phyloP scores from a whole-genome alignment of 2,888 invertebrate genomes.

The Tanytarsus gracilentus region DNA sequence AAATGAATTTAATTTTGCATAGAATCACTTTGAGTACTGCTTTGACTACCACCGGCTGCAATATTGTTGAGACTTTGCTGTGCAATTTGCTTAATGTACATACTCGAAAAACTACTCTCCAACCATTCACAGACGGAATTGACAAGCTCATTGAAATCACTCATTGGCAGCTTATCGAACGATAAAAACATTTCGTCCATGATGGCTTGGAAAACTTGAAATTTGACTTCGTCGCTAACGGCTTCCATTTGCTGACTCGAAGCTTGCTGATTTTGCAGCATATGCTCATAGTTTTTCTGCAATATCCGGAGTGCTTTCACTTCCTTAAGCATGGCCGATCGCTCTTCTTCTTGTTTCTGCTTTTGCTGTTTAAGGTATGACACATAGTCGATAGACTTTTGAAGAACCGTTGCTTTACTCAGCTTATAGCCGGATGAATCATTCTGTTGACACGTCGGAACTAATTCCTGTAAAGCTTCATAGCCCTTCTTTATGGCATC shows the following conservation, averaged over 20 bases:
- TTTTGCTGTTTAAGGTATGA: conserved; percentile 87
- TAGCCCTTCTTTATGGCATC: conserved; percentile 98
- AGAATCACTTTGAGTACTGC: background rate
- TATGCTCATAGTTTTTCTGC: conserved; percentile 92
- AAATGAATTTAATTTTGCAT: conserved; percentile 28
- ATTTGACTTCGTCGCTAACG: conserved; percentile 90
- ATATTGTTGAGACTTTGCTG: conserved; percentile 24
- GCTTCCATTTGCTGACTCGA: conserved; percentile 81
- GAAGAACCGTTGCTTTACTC: conserved; percentile 53
- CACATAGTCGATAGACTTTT: conserved; percentile 89
- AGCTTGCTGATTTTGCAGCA: conserved; percentile 90
- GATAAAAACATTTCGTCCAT: conserved; percentile 90
- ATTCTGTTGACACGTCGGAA: conserved; percentile 87
- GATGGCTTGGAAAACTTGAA: conserved; percentile 91
- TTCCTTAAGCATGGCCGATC: conserved; percentile 80
- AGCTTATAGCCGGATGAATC: conserved; percentile 55
- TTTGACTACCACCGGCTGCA: background rate
- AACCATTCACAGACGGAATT: conserved; percentile 94
- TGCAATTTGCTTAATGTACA: conserved; percentile 21
- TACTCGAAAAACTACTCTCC: conserved; percentile 55
- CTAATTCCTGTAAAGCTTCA: conserved; percentile 83
- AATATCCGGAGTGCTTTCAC: conserved; percentile 87
- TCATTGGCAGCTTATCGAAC: conserved; percentile 80
- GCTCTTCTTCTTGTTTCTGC: conserved; percentile 89
- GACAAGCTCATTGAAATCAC: conserved; percentile 87